Percentiles rank a stretch among this genome's conserved stretches.
These are phyloP conservation scores for Macropus fuliginosus DNA, from an alignment of 2,797 vertebrate species.

Conservation along the genomic window DNA sequence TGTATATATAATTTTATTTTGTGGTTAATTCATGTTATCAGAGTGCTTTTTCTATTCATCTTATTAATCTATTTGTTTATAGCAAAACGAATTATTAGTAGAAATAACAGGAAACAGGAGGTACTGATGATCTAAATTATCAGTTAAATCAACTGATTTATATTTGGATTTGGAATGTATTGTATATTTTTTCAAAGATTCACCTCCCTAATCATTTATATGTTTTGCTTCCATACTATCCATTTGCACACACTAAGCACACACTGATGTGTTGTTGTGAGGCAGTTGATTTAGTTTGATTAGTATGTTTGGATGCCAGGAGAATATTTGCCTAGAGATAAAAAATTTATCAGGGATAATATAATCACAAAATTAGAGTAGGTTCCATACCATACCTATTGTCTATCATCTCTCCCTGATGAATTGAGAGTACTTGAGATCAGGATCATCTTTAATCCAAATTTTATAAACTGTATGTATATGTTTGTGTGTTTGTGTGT, in stretches of 20 bases:
- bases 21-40: no score
- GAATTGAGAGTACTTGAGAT: background rate
- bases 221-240: slow-evolving; percentile 26
- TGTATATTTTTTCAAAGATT: slow-evolving; percentile 28
- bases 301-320: no score
- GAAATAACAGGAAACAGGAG: slow-evolving; percentile 38
- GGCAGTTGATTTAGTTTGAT: background rate
- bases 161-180: slow-evolving; percentile 10
- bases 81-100: slow-evolving; percentile 13
- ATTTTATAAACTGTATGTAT: slow-evolving; percentile 4
- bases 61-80: slow-evolving; percentile 1
- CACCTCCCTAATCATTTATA: slow-evolving; percentile 9
- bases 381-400: background rate
- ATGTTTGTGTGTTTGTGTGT: background rate
- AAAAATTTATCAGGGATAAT: no score
- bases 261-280: no score
- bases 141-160: background rate
- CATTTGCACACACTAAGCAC: slow-evolving; percentile 16
- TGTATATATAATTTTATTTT: no score
- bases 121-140: background rate
- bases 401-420: background rate
- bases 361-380: no score
- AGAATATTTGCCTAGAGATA: no score
- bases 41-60: no score
- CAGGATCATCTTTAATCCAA: background rate